Evolutionary conservation across 2,888 invertebrate species (phyloP).

Genomic region (Tethea ocularis): DNA sequence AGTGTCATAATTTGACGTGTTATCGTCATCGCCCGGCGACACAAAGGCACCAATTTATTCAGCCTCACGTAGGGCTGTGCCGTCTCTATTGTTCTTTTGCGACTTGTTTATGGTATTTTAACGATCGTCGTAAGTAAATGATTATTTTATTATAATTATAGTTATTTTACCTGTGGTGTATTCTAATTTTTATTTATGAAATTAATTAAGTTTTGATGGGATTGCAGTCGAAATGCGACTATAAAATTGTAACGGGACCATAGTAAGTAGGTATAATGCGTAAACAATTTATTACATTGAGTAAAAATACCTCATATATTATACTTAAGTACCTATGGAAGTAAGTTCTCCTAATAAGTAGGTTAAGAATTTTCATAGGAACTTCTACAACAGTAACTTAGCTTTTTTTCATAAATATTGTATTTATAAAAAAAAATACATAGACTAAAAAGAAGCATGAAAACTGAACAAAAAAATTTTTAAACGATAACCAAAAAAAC

Average conservation of each 20-base stretch:
- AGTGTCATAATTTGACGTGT: conserved; percentile 53
- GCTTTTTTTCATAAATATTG: no score
- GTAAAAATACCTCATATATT: not conserved
- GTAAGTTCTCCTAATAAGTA: no score
- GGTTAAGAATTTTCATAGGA: no score
- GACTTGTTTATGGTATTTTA: conserved; percentile 42
- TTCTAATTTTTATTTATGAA: conserved; percentile 29
- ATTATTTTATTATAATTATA: conserved; percentile 46
- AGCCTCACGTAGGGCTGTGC: conserved; percentile 41
- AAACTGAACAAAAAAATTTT: no score
- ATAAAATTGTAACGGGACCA: not conserved
- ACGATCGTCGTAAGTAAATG: conserved; percentile 47
- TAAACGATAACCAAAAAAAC: not conserved
- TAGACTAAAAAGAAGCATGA: no score
- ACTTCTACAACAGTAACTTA: no score
- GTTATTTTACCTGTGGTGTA: conserved; percentile 4
- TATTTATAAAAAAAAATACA: no score
- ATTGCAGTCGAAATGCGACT: not conserved
- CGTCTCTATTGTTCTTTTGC: conserved; percentile 45
- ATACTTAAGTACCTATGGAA: no score
- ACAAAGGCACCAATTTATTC: conserved; percentile 57
- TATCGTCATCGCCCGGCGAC: conserved; percentile 51
- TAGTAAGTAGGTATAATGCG: not conserved
- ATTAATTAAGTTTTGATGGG: conserved; percentile 10
- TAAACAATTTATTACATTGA: not conserved